phyloP scores from a whole-genome alignment of 2,888 invertebrate species.

The Harpagoxenus sublaevis region DNA sequence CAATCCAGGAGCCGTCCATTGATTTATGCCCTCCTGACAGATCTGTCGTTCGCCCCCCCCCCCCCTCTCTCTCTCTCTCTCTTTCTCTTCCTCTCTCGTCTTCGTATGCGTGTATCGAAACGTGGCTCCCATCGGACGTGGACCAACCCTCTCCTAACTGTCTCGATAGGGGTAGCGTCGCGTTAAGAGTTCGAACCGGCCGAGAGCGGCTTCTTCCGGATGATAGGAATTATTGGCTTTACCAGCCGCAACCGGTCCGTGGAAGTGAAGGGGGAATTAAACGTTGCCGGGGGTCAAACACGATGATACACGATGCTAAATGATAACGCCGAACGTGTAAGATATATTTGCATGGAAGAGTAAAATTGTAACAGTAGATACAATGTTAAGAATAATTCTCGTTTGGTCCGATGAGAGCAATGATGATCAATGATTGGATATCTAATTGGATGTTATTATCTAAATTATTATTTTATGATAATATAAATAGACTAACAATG shows the following conservation, averaged over 20 bases:
- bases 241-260: conserved; percentile 46
- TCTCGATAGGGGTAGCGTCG: conserved; percentile 53
- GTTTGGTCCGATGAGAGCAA: neutral
- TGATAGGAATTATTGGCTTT: conserved; percentile 60
- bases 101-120: conserved; percentile 32
- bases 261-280: conserved; percentile 27
- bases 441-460: neutral
- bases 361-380: neutral
- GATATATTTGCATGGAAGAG: neutral
- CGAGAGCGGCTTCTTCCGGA: conserved; percentile 62
- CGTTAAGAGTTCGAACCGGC: conserved; percentile 54
- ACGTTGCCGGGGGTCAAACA: conserved; percentile 13
- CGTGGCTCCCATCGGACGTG: conserved; percentile 44
- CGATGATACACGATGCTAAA: conserved; percentile 33
- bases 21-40: conserved; percentile 72
- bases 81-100: conserved; percentile 31
- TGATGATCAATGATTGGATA: neutral
- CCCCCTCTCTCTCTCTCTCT: conserved; percentile 38
- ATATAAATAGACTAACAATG: neutral
- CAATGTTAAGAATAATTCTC: neutral
- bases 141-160: conserved; percentile 61
- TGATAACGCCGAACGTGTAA: neutral
- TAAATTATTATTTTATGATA: neutral
- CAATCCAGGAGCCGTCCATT: conserved; percentile 64
- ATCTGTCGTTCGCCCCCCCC: conserved; percentile 53